Percentiles rank a stretch among this genome's conserved stretches.
phyloP scores from a whole-genome alignment of 1,140 invertebrate species.

The Bombus sylvicola region DNA sequence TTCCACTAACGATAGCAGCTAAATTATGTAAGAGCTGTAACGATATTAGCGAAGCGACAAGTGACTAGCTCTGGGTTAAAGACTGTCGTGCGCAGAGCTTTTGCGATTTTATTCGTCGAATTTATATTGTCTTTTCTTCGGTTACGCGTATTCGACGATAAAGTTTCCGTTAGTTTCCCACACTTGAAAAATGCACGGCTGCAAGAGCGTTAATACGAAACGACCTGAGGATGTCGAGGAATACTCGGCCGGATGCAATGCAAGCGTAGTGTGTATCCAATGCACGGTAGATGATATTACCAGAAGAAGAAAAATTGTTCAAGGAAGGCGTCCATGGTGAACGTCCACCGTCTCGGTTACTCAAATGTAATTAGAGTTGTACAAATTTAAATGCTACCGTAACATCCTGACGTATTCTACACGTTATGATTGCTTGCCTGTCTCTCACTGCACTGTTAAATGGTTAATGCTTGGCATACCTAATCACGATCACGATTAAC shows the following conservation, averaged over 20 bases:
- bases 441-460: too few relatives aligned
- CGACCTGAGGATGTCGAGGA: background rate
- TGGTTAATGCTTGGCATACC: too few relatives aligned
- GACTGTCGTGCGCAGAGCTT: too few relatives aligned
- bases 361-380: conserved; percentile 2
- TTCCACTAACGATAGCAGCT: too few relatives aligned
- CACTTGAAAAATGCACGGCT: background rate
- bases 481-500: too few relatives aligned
- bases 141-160: background rate
- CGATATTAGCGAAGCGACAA: too few relatives aligned
- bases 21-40: too few relatives aligned
- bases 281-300: conserved; percentile 40
- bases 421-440: background rate
- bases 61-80: too few relatives aligned
- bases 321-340: conserved; percentile 1
- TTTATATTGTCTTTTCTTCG: background rate
- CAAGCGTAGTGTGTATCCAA: background rate
- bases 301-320: conserved; percentile 15
- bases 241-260: background rate
- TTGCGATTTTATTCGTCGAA: background rate
- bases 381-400: background rate
- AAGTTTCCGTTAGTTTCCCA: background rate
- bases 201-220: background rate
- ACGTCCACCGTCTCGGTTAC: background rate
- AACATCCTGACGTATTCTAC: background rate